Conservation (phyloP, 2,113 vertebrate genomes). For the Elaphurus davidianus region DNA sequence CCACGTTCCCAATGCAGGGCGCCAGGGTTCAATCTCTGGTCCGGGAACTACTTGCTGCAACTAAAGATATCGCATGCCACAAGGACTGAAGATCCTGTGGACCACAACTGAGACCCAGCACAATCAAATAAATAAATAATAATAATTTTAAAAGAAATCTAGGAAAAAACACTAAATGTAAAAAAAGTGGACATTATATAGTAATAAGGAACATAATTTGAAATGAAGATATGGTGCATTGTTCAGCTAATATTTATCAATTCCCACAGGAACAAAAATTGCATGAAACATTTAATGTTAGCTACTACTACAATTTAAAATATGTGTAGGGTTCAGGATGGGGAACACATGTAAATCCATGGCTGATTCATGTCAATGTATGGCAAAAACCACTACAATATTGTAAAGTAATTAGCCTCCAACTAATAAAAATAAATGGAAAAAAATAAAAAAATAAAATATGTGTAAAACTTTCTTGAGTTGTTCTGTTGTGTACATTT, state of each 20-base stretch:
- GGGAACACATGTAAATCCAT: too few relatives aligned
- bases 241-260: neutral
- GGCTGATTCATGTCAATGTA: too few relatives aligned
- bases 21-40: neutral
- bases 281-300: neutral
- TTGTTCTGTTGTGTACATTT: neutral
- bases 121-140: neutral
- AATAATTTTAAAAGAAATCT: neutral
- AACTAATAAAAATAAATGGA: too few relatives aligned
- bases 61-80: fast-evolving
- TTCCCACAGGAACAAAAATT: neutral
- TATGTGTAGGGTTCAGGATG: neutral
- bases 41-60: neutral
- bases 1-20: neutral
- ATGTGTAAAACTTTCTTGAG: neutral
- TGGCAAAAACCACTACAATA: too few relatives aligned
- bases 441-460: neutral
- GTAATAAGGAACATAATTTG: neutral
- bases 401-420: too few relatives aligned
- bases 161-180: neutral
- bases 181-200: neutral
- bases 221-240: neutral
- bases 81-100: neutral
- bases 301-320: neutral
- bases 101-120: neutral